A percentile compares a stretch with the other conserved stretches of the same genome.
phyloP scores from a whole-genome alignment of 2,113 vertebrate genomes.

The Excalfactoria chinensis region DNA sequence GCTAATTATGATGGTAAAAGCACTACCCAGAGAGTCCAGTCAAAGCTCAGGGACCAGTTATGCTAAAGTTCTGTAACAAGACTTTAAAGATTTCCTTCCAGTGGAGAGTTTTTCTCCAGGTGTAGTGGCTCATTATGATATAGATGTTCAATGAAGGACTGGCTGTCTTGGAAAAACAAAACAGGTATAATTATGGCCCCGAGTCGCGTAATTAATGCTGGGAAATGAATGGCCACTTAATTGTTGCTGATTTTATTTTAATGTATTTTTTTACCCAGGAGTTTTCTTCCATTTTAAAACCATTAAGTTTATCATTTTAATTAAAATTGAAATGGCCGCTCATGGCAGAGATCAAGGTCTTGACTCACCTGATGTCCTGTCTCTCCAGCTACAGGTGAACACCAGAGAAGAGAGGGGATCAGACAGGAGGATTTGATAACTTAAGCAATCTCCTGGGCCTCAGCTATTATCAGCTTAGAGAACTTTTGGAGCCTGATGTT shows the following conservation, averaged over 20 bases:
- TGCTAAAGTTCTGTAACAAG: not conserved
- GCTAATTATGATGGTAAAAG: not conserved
- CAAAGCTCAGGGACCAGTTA: not conserved
- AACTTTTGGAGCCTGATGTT: not conserved
- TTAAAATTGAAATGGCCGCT: not conserved
- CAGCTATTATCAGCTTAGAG: not conserved
- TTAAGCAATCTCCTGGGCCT: not conserved
- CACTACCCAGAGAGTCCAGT: not conserved
- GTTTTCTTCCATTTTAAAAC: not conserved
- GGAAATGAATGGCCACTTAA: not conserved
- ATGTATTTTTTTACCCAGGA: not conserved
- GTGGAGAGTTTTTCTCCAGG: not conserved
- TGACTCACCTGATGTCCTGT: not conserved
- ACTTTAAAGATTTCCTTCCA: not conserved
- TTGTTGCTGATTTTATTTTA: not conserved
- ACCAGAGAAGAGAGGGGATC: not conserved
- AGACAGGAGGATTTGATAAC: not conserved
- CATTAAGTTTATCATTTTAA: not conserved
- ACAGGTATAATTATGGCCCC: not conserved
- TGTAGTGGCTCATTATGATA: not conserved
- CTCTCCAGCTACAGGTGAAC: not conserved
- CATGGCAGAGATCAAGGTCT: not conserved
- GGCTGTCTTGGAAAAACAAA: not conserved
- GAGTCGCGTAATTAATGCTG: not conserved
- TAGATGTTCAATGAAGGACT: not conserved